Evolutionary conservation across 2,113 vertebrate genomes (phyloP), one percentile per base, ranked within the genome.

Genomic region (Chroicocephalus ridibundus): DNA sequence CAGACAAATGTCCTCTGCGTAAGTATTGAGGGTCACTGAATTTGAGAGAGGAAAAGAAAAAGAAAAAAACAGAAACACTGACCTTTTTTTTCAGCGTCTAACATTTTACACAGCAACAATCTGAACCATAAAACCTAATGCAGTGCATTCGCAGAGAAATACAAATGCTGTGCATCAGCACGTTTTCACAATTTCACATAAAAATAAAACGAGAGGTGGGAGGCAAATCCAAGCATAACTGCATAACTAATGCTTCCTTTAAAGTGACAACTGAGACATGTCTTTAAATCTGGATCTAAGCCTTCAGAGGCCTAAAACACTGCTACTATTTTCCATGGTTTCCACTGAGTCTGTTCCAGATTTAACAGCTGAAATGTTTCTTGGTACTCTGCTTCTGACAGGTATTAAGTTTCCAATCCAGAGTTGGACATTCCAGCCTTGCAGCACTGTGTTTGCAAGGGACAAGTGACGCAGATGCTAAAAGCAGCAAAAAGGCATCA

Each of bases 351-450:
- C 36, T 75, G 44, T 57, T 93, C 47, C 77, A 84, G 88, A 85
- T 81, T 68, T 72, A 91, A 77, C 77, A 95, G 90, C 77, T 93
- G 70, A 77, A 89, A 49, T 32, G 34, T 57, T 72, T 78, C 80
- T 44, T 38, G 38, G 32, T 81, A 49, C 8, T 1, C 44, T 64
- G 85, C 64, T 86, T 65, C 82, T 88, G 92, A 71, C 65, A 93
- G 61, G 47, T 72, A 78, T 77, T 66, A 81, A 65, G 36, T 82
- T 92, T 95, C 71, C 87, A 88, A 93, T 90, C 78, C 88, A 51
- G 64, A 93, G 81, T 32, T 60, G 77, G 76, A 79, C 58, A 19
- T 70, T 84, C 42, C 60, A 80, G 49, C 55, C 65, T 93, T 68
- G 27, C 57, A 90, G 60, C 29, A 68, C 72, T 25, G 21, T 42